Conservation (phyloP, 2,797 vertebrate species). For the Ambastaia sidthimunki region DNA sequence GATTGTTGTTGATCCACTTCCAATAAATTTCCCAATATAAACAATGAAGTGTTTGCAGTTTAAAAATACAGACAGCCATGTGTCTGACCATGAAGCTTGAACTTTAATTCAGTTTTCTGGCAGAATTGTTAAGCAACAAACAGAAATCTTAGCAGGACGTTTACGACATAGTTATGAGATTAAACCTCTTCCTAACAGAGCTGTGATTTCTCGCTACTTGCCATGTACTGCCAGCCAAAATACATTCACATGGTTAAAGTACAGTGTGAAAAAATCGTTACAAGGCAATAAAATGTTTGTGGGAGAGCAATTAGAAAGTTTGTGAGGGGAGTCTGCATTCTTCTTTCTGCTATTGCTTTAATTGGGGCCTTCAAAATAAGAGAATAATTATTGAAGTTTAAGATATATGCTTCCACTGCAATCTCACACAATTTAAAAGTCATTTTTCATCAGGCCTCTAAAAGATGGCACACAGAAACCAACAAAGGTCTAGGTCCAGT, state of each 20-base stretch:
- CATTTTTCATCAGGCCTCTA: too few species aligned
- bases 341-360: slow-evolving; percentile 46
- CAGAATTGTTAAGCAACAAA: not conserved
- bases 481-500: not conserved
- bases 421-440: not conserved
- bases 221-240: slow-evolving; percentile 12
- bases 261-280: slow-evolving; percentile 68
- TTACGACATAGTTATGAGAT: slow-evolving; percentile 6
- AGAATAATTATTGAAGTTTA: not conserved
- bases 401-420: not conserved
- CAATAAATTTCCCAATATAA: not conserved
- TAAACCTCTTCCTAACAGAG: not conserved
- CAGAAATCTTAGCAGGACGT: not conserved
- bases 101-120: not conserved
- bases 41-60: too few species aligned
- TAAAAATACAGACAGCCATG: not conserved
- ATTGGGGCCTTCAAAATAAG: slow-evolving; percentile 2
- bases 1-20: not conserved
- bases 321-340: slow-evolving; percentile 56
- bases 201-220: not conserved
- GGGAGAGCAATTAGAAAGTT: slow-evolving; percentile 64
- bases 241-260: slow-evolving; percentile 66
- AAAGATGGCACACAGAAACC: not conserved
- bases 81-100: not conserved
- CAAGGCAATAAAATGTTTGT: slow-evolving; percentile 69